Base-by-base conservation (phyloP, 1,140 invertebrate species). In the Paraescarpia echinospica region DNA sequence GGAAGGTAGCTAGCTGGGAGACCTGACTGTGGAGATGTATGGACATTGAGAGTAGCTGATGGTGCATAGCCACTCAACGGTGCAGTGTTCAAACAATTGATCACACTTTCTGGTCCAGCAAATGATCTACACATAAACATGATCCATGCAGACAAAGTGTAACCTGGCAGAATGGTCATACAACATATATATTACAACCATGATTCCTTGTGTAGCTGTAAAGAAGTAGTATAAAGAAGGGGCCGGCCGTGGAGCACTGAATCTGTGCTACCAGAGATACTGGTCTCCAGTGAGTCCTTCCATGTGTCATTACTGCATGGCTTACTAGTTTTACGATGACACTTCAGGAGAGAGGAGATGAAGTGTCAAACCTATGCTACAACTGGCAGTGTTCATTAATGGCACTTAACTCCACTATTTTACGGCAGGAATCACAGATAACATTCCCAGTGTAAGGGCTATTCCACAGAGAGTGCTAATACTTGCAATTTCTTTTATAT, bases 311-410 rank as follows among this genome's bases (percentile, higher is more conserved):
- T 77, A 77, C 14, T 18, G 59, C 59, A 77, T 27, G 22, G 59
- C 59, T 77, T 77, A 77, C 59, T 77, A 77, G 59, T 77, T 77
- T 77, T 77, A 77, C 27, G 59, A 77, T 77, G 59, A 77, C 59
- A 77, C 59, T 77, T 31, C 59, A 77, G 59, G 59, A 77, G 59
- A 27, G 59, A 77, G 2, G 27, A 77, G 59, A 18, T 77, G 59
- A 77, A 77, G 59, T 77, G 59, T 14, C 59, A 77, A 77, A 77
- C 59, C 59, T 77, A 77, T 77, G 59, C 59, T 77, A 77, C 59
- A 77, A 77, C 12, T 12, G 59, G 59, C 27, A 18, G 2, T 77
- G 59, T 18, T 77, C 59, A 27, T 77, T 77, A 77, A 27, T 27
- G 59, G 59, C 59, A 77, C 59, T 77, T 77, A 77, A 18, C 59